Base-by-base conservation (phyloP, 2,113 vertebrate species). In the Psettodes erumei region DNA sequence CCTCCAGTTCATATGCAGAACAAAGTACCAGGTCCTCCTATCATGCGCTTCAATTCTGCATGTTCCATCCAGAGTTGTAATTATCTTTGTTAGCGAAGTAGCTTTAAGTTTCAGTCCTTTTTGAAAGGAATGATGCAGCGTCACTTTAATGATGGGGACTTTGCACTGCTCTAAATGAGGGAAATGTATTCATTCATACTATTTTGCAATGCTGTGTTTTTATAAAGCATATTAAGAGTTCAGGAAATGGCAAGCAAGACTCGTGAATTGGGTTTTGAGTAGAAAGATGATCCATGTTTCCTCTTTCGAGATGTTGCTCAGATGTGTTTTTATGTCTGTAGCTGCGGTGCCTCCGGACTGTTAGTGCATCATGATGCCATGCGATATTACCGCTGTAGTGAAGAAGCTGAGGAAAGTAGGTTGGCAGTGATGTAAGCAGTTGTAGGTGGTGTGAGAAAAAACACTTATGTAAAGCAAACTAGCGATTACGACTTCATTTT, bases 221-320 rank as follows among this genome's bases (percentile, higher is more conserved):
- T n/a, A n/a, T n/a, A n/a, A n/a, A n/a, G n/a, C n/a, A n/a, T n/a
- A n/a, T n/a, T n/a, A n/a, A n/a, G n/a, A n/a, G n/a, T n/a, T n/a
- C n/a, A n/a, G n/a, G n/a, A n/a, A n/a, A n/a, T n/a, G n/a, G n/a
- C n/a, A n/a, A n/a, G n/a, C n/a, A n/a, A n/a, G n/a, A n/a, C n/a
- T n/a, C n/a, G n/a, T n/a, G n/a, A n/a, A n/a, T n/a, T n/a, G n/a
- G 18, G 12, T 5, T 65, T 27, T 6, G 37, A 48, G 37, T 28
- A 21, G 47, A 79, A 66, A 81, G 35, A 11, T 37, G 30, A 79
- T 77, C 45, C 6, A 32, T 27, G 11, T 54, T 53, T 38, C 40
- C 45, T 23, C 62, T 40, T 8, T 51, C 55, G n/a, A 63, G 19
- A 42, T 40, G 58, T 12, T 72, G 27, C 54, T 59, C 38, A 51